Conservation (phyloP, 2,888 invertebrate species). For the Drosophila rellima region DNA sequence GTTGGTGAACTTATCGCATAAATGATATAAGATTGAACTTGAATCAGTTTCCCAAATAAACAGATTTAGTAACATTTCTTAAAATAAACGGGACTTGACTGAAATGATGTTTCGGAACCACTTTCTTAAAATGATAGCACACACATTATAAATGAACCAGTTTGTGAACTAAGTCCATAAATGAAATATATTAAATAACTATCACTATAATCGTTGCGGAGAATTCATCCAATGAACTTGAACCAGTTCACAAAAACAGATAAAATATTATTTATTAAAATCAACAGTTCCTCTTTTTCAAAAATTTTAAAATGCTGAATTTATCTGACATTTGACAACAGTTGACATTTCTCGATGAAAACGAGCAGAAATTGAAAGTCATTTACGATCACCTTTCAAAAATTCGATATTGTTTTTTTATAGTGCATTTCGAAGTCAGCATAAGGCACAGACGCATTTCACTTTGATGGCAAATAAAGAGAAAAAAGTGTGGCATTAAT, state of each 20-base stretch:
- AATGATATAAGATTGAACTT: neutral
- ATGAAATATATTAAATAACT: neutral
- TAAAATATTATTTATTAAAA: too few relatives aligned
- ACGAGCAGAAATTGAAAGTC: slow-evolving; percentile 1
- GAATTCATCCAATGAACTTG: too few relatives aligned
- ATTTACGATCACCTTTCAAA: slow-evolving; percentile 1
- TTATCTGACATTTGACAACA: neutral
- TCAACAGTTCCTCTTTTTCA: too few relatives aligned
- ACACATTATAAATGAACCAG: neutral
- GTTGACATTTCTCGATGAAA: slow-evolving; percentile 5
- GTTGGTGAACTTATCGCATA: neutral
- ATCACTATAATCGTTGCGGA: too few relatives aligned
- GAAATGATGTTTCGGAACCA: too few relatives aligned
- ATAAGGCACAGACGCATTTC: neutral
- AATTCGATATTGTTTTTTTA: neutral
- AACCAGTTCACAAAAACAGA: too few relatives aligned
- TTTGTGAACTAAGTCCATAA: neutral
- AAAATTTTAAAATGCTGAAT: too few relatives aligned
- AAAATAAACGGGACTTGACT: too few relatives aligned
- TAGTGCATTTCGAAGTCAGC: slow-evolving; percentile 13
- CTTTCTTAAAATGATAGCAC: neutral
- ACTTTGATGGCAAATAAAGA: slow-evolving; percentile 12
- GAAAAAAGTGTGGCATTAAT: slow-evolving; percentile 42
- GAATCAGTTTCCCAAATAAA: too few relatives aligned
- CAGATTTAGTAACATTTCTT: too few relatives aligned